These are phyloP conservation scores for Ginglymostoma cirratum DNA, from an alignment of 2,113 vertebrate genomes.

Conservation along the genomic window DNA sequence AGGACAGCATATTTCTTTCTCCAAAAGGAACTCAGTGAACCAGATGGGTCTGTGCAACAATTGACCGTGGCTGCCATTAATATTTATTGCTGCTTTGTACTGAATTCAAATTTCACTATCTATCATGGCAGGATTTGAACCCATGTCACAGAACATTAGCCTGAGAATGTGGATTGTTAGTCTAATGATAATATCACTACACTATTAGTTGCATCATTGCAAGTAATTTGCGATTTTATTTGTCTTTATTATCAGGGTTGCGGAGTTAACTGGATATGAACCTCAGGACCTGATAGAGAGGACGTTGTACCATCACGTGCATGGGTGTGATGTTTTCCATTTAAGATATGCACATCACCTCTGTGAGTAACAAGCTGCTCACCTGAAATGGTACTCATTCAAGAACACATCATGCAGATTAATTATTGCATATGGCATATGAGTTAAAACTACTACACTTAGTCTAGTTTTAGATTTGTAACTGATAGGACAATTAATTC, in stretches of 20 bases:
- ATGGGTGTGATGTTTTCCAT: slow-evolving; percentile 81
- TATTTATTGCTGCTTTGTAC: no score
- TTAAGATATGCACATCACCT: slow-evolving; percentile 81
- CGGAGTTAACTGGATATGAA: slow-evolving; percentile 85
- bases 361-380: slow-evolving; percentile 60
- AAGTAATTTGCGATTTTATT: background rate
- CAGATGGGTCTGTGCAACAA: no score
- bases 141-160: no score
- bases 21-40: no score
- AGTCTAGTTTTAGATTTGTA: background rate
- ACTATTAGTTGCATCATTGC: background rate
- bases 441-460: background rate
- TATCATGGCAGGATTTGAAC: no score
- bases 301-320: slow-evolving; percentile 87
- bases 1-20: no score
- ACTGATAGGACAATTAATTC: background rate
- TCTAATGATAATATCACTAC: no score
- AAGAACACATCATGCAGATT: background rate
- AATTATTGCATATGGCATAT: background rate
- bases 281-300: slow-evolving; percentile 93
- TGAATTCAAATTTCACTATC: no score
- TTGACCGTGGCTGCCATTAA: no score
- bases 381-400: background rate
- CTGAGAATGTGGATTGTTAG: no score
- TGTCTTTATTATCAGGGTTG: slow-evolving; percentile 61